These are phyloP conservation scores for Phragmatobia fuliginosa DNA, from an alignment of 2,888 invertebrate genomes.

Conservation along the genomic window DNA sequence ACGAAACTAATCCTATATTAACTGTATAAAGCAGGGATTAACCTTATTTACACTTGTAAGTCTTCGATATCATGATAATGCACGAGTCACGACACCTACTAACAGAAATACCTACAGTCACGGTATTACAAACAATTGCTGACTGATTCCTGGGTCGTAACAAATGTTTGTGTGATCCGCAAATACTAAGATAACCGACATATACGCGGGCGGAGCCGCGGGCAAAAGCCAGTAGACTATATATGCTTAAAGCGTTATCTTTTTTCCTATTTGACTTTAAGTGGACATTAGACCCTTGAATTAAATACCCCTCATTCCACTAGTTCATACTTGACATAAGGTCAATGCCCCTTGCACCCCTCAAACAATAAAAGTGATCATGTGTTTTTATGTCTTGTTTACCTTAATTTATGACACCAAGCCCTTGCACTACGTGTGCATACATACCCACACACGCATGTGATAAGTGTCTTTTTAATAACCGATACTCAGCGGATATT, in stretches of 20 bases:
- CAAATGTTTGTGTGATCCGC: no score
- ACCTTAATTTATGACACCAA: slow-evolving; percentile 68
- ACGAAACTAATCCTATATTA: slow-evolving; percentile 41
- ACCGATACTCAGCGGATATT: background rate
- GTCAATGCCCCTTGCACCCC: slow-evolving; percentile 61
- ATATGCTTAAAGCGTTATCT: background rate
- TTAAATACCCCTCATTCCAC: background rate
- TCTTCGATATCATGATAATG: slow-evolving; percentile 57
- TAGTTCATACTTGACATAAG: slow-evolving; percentile 24
- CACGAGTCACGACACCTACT: background rate
- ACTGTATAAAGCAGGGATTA: slow-evolving; percentile 43
- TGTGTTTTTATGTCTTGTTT: slow-evolving; percentile 69
- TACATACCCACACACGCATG: background rate
- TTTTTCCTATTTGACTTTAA: background rate
- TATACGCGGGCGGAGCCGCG: no score
- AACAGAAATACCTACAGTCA: background rate
- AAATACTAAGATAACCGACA: no score
- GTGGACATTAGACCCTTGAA: background rate
- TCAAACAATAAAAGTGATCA: slow-evolving; percentile 62
- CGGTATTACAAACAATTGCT: background rate
- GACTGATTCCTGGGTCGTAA: no score
- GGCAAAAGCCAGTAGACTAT: no score
- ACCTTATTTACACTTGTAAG: slow-evolving; percentile 51
- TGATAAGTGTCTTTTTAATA: slow-evolving; percentile 10
- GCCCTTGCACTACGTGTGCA: slow-evolving; percentile 32